A percentile compares a stretch with the other conserved stretches of the same genome.
These are phyloP conservation scores for Anodontia alba DNA, from an alignment of 2,888 invertebrate genomes.

Conservation along the genomic window DNA sequence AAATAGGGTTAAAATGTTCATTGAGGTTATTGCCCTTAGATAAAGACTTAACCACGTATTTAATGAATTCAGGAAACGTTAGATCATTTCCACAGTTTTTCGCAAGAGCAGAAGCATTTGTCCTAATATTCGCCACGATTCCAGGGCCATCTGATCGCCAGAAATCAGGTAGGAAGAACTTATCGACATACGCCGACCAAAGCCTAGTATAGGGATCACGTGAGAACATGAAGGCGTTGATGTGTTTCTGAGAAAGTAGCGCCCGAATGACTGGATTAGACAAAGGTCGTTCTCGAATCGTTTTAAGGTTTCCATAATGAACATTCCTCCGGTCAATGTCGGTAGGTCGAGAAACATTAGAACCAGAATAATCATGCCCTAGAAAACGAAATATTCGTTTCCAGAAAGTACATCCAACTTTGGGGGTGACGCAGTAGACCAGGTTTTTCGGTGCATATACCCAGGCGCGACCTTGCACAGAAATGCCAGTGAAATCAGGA, in stretches of 20 bases:
- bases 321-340: background rate
- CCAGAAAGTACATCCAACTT: background rate
- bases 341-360: background rate
- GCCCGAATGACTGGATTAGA: background rate
- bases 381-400: slow-evolving; percentile 7
- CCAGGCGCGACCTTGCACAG: too few relatives aligned
- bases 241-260: background rate
- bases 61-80: background rate
- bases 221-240: background rate
- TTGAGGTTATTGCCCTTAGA: background rate
- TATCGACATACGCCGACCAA: background rate
- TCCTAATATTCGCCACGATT: too few relatives aligned
- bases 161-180: background rate
- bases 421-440: background rate
- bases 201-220: background rate
- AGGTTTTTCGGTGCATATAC: background rate
- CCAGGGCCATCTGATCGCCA: background rate
- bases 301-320: background rate
- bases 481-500: too few relatives aligned
- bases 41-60: background rate
- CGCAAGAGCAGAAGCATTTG: background rate
- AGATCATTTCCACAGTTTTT: background rate
- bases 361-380: background rate
- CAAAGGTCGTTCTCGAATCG: background rate
- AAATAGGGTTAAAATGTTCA: background rate